phyloP scores from a whole-genome alignment of 2,113 vertebrate species.

The Oncorhynchus mykiss region DNA sequence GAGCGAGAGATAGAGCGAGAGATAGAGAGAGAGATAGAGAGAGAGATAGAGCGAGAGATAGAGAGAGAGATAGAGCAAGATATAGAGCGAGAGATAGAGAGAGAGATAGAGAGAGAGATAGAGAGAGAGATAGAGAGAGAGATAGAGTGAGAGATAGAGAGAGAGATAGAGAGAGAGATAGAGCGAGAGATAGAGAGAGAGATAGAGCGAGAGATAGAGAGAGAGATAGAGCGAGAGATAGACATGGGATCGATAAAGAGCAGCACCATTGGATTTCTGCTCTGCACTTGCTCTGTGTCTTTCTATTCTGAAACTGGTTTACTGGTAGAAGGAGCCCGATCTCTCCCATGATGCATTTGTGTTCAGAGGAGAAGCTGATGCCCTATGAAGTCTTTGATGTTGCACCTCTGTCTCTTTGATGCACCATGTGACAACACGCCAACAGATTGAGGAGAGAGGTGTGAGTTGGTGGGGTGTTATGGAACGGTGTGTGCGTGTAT shows the following conservation, averaged over 20 bases:
- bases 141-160: no score
- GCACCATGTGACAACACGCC: constrained; percentile 51
- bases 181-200: no score
- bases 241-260: constrained; percentile 34
- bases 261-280: constrained; percentile 49
- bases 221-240: neutral
- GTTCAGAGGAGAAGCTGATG: constrained; percentile 48
- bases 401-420: constrained; percentile 60
- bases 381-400: constrained; percentile 59
- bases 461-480: constrained; percentile 34
- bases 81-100: no score
- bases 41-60: no score
- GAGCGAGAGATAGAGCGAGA: no score
- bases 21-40: no score
- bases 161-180: no score
- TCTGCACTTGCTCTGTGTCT: constrained; percentile 3
- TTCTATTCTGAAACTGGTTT: neutral
- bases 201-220: no score
- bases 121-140: no score
- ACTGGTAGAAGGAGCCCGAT: constrained; percentile 21
- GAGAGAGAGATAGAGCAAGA: no score
- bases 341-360: constrained; percentile 48
- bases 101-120: no score
- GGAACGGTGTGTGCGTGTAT: neutral
- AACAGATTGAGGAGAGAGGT: neutral